Conservation (phyloP, 1,140 invertebrate genomes). For the Leguminivora glycinivorella region DNA sequence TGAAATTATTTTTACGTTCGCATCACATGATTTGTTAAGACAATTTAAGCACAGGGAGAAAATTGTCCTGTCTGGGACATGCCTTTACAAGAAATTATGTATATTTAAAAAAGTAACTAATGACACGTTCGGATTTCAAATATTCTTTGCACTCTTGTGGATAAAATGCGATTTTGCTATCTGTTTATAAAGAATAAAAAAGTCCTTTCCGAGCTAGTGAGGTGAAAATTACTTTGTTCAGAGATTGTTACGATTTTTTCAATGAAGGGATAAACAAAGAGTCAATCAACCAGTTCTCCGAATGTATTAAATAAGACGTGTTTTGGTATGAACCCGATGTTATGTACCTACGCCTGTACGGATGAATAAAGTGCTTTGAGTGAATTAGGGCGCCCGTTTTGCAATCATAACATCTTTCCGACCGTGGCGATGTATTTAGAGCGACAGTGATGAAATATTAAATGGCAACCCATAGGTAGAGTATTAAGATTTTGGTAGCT, state of each 20-base stretch:
- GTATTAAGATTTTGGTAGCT: background rate
- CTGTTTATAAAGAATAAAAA: too few species aligned
- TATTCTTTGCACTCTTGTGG: too few species aligned
- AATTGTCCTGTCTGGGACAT: too few species aligned
- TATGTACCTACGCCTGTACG: too few species aligned
- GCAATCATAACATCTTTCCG: constrained; percentile 6
- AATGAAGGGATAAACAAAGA: background rate
- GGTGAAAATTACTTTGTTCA: background rate
- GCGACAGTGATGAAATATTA: background rate
- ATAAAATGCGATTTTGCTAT: too few species aligned
- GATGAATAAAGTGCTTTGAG: background rate
- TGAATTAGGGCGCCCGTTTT: constrained; percentile 1
- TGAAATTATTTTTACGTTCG: too few species aligned
- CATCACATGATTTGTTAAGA: too few species aligned
- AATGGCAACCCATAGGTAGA: background rate
- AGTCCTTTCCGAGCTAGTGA: too few species aligned
- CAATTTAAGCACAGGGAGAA: too few species aligned
- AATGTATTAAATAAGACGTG: background rate
- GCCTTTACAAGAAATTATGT: too few species aligned
- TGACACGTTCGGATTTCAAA: too few species aligned
- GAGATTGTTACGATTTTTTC: background rate
- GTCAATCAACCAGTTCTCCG: background rate
- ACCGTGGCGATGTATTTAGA: constrained; percentile 3
- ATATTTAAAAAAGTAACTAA: too few species aligned
- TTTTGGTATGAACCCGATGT: background rate